A percentile compares a stretch with the other conserved stretches of the same genome.
These are phyloP conservation scores for Hymenopus coronatus DNA, from an alignment of 2,888 invertebrate species.

Conservation along the genomic window DNA sequence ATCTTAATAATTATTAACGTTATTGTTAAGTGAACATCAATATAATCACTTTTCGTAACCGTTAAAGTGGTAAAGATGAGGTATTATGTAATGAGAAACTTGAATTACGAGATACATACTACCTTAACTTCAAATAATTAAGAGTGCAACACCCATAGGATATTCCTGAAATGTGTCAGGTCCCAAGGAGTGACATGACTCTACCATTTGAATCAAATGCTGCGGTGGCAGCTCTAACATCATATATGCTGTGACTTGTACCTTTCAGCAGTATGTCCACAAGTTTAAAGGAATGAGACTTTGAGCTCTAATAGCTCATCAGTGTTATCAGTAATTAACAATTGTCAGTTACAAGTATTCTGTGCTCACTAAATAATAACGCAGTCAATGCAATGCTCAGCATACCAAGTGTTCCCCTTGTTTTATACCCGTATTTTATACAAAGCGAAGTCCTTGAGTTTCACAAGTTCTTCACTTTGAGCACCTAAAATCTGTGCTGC, in stretches of 20 bases:
- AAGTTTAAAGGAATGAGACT: neutral
- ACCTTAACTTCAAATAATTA: too few relatives aligned
- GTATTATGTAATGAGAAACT: too few relatives aligned
- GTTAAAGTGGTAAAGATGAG: too few relatives aligned
- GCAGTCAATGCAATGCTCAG: neutral
- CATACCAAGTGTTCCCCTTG: neutral
- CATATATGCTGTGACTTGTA: neutral
- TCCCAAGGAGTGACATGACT: neutral
- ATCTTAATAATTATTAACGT: too few relatives aligned
- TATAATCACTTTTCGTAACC: too few relatives aligned
- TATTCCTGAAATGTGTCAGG: neutral
- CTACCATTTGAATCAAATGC: neutral
- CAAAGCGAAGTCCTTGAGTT: neutral
- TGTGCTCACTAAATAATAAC: neutral
- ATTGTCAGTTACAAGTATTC: neutral
- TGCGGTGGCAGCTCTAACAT: neutral
- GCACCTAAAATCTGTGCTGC: neutral
- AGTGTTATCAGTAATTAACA: neutral
- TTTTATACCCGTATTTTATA: neutral
- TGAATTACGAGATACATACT: too few relatives aligned
- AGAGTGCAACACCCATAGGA: too few relatives aligned
- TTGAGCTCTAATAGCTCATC: neutral
- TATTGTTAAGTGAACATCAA: too few relatives aligned
- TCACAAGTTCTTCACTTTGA: neutral
- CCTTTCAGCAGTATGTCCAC: neutral